A percentile compares a stretch with the other conserved stretches of the same genome.
phyloP scores from a whole-genome alignment of 30 jellyfish, hydroid and myxozoan species.

The Calvadosia cruxmelitensis region DNA sequence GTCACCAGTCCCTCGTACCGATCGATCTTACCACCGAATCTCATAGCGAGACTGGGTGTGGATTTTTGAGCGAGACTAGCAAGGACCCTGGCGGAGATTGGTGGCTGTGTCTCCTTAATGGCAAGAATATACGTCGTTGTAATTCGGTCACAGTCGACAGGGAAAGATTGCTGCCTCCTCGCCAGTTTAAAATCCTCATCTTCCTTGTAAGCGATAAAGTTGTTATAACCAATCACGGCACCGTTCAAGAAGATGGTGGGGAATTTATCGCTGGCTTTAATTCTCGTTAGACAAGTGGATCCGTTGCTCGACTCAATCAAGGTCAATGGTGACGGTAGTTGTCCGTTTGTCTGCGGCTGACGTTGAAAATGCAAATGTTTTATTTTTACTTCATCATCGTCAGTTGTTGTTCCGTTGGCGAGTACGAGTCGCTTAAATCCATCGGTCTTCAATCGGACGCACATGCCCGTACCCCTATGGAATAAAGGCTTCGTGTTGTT shows the following conservation, averaged over 20 bases:
- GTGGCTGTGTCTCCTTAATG: neutral
- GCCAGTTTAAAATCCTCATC: neutral
- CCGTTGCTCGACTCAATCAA: conserved; percentile 5
- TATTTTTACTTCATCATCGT: neutral
- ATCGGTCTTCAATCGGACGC: neutral
- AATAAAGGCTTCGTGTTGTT: neutral
- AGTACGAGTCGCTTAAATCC: neutral
- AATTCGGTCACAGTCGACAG: conserved; percentile 1
- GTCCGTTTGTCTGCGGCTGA: neutral
- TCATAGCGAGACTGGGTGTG: neutral
- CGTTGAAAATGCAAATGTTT: conserved; percentile 8
- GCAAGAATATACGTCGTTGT: neutral
- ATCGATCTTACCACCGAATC: conserved; percentile 9
- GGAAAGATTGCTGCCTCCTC: neutral
- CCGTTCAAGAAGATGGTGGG: neutral
- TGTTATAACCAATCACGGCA: neutral
- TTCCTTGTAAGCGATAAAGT: neutral
- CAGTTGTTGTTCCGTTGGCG: conserved; percentile 2
- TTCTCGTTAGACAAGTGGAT: conserved; percentile 6
- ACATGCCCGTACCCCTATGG: neutral
- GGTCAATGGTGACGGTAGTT: neutral
- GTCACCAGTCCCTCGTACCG: conserved; percentile 1
- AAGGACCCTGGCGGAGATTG: neutral
- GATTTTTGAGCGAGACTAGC: neutral
- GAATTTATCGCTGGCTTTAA: neutral